Base-by-base conservation (phyloP, 2,797 vertebrate species). In the Sphenodon punctatus region DNA sequence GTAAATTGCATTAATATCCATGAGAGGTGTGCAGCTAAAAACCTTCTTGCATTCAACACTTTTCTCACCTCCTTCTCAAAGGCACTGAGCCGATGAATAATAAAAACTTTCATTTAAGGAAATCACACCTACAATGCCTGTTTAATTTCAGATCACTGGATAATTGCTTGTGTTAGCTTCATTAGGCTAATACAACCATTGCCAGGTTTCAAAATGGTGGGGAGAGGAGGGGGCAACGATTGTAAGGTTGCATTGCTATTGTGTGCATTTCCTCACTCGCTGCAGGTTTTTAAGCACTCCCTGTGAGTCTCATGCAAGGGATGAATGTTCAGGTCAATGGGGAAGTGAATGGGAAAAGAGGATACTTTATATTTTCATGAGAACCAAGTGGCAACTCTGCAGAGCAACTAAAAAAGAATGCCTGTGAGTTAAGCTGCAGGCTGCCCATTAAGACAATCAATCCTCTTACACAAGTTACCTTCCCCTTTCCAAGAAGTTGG, bases 131-230 rank as follows among this genome's bases (percentile, higher is more conserved):
- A 34, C 7, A 19, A 4, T 48, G 16, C 38, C 27, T 4, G 8
- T 43, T 22, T 73, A 8, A 60, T 34, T 59, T 23, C 38, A 12
- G 25, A 32, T 58, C 15, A 45, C 30, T 43, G 70, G 56, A 2
- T 38, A 55, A 36, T 20, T 55, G 13, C 41, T 7, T 56, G 11
- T 13, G 67, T 56, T 65, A 42, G 8, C 60, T 76, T 19, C 73
- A 22, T 22, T 73, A 69, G 43, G 13, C 7, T 69, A 2, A 1
- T 4, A 30, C 0, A 1, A 42, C n/a, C 6, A 19, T 27, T 61
- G 27, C 23, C 60, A 41, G 60, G 7, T 11, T 65, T 10, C 46
- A 27, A 83, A 61, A 25, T 5, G 30, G 11, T 68, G 61, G 11
- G 12, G 76, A 65, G 67, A 70, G 1, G n/a, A n/a, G n/a, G n/a